These are phyloP conservation scores for Mastacembelus armatus DNA, from an alignment of 2,797 vertebrate genomes.

Conservation along the genomic window DNA sequence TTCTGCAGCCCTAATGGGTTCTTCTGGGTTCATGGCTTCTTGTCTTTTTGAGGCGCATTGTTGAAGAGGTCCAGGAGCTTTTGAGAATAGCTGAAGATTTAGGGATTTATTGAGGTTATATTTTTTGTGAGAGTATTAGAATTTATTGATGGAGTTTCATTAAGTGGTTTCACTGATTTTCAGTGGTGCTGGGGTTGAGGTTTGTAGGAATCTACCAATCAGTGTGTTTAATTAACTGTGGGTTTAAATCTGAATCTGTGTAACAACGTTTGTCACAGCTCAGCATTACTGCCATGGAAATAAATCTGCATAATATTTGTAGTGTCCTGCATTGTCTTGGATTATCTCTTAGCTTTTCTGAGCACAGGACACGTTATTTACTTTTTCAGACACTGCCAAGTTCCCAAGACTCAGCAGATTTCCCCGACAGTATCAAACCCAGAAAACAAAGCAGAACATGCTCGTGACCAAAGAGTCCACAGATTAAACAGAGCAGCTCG, in stretches of 20 bases:
- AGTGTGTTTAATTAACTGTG: background rate
- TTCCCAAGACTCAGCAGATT: background rate
- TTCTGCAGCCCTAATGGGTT: too few species aligned
- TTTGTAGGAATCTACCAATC: too few species aligned
- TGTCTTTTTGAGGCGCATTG: background rate
- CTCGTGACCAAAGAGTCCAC: slow-evolving; percentile 10
- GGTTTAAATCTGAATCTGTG: background rate
- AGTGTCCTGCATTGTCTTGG: background rate
- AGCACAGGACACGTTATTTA: background rate
- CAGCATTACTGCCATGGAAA: background rate
- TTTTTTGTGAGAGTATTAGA: background rate
- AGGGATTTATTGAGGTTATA: background rate
- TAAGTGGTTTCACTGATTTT: background rate
- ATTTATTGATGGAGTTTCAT: background rate
- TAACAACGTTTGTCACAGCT: background rate
- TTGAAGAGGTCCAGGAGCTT: background rate
- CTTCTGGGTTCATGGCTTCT: background rate
- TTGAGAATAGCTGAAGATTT: background rate
- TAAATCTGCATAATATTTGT: background rate
- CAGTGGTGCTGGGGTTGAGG: background rate
- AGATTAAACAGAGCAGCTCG: slow-evolving; percentile 11
- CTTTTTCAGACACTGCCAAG: background rate
- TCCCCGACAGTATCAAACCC: background rate
- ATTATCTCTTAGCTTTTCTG: background rate
- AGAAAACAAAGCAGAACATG: slow-evolving; percentile 9